Base-by-base conservation (phyloP, 1,140 invertebrate species). In the Steinernema feltiae region DNA sequence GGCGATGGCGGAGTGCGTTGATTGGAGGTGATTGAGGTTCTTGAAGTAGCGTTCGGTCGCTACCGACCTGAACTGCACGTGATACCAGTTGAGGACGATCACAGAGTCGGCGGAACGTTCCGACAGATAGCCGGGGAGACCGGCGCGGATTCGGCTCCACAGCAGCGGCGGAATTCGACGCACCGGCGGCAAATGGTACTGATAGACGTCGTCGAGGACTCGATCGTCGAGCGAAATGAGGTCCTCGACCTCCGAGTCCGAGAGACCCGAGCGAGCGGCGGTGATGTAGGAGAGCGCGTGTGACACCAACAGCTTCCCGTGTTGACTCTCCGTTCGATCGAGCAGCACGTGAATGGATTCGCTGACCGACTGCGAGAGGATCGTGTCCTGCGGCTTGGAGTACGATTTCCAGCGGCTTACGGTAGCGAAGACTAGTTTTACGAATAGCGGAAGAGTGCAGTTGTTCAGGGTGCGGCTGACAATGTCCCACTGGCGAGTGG, bases 261-360 rank as follows among this genome's bases (percentile, higher is more conserved):
- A 94, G 0, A 97, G 88, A 0, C 94, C 94, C 75, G 92, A 94
- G 84, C 94, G 92, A 0, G 93, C 92, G 27, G 94, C 94, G 12
- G 94, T 97, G 82, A 97, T 95, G 86, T 97, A 97, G 0, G 94
- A 94, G 41, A 97, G 84, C 0, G 93, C 94, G 84, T 97, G 94
- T 81, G 94, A 95, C 0, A 97, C 94, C 30, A 97, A 87, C 0
- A 95, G 91, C 75, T 93, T 91, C 0, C 94, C 94, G 83, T 97
- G 94, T 89, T 92, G 85, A 21, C 88, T 94, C 87, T 97, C 94
- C 76, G 96, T 94, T 79, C 94, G 89, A 82, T 96, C 94, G 85
- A 96, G 96, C 0, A 97, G 88, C 91, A 97, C 93, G 91, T 96
- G 96, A 81, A 98, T 98, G 18, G 93, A 94, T 85, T 98, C 95